phyloP scores from a whole-genome alignment of 1,140 invertebrate species.

The Trichonephila clavata region DNA sequence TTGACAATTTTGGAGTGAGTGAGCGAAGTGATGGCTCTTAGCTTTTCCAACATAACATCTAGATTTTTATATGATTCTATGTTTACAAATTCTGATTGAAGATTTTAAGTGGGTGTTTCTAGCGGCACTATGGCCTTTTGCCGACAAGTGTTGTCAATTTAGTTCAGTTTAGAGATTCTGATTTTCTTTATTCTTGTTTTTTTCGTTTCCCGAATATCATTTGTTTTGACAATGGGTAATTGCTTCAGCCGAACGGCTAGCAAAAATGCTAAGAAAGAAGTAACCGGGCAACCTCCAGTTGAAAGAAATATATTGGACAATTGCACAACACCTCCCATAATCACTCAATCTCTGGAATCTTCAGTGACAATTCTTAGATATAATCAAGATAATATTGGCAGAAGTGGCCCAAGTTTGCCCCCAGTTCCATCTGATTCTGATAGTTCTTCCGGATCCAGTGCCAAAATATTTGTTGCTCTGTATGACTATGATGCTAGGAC shows the following conservation, averaged over 20 bases:
- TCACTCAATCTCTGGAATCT: conserved; percentile 59
- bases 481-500: conserved; percentile 99
- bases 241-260: conserved; percentile 76
- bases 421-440: conserved; percentile 84
- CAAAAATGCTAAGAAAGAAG: conserved; percentile 75
- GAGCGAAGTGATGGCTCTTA: background rate
- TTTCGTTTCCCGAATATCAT: background rate
- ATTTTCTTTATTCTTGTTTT: background rate
- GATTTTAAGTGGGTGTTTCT: background rate
- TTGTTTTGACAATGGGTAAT: conserved; percentile 70
- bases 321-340: conserved; percentile 36
- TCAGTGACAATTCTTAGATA: conserved; percentile 65
- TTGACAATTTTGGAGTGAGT: background rate
- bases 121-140: background rate
- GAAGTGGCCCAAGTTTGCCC: conserved; percentile 83
- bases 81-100: conserved; percentile 11
- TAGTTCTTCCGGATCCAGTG: conserved; percentile 82
- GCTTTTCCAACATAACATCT: background rate
- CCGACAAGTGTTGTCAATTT: background rate
- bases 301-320: conserved; percentile 72
- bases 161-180: background rate
- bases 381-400: conserved; percentile 26
- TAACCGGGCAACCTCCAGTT: conserved; percentile 46
- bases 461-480: conserved; percentile 94
- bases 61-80: background rate